A percentile compares a stretch with the other conserved stretches of the same genome.
Conservation (phyloP, 2,113 vertebrate genomes). For the Chloebia gouldiae region DNA sequence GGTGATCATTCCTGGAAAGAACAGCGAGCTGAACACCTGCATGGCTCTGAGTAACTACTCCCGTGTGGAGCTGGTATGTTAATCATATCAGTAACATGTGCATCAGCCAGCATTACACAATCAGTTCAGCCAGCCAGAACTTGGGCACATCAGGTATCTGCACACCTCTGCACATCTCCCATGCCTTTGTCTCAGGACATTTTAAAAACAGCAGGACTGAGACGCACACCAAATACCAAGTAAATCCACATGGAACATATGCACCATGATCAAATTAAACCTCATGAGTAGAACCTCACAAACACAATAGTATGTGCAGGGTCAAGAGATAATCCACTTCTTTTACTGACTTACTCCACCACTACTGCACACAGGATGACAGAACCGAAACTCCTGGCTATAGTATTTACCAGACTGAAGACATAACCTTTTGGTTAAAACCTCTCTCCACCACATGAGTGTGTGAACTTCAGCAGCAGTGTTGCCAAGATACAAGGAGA, state of each 20-base stretch:
- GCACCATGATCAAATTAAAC: not conserved
- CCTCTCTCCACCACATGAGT: not conserved
- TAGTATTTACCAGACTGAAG: not conserved
- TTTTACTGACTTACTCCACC: not conserved
- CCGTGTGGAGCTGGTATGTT: not conserved
- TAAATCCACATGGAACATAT: not conserved
- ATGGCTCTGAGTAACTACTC: not conserved
- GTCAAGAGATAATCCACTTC: not conserved
- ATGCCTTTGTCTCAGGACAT: not conserved
- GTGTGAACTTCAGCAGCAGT: slow-evolving; percentile 1
- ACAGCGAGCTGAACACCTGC: not conserved
- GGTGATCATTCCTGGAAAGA: not conserved
- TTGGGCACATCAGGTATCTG: not conserved
- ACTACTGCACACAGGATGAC: not conserved
- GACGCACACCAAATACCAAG: not conserved
- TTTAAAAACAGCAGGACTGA: not conserved
- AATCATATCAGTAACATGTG: not conserved
- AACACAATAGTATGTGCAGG: not conserved
- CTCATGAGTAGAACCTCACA: not conserved
- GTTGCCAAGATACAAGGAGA: slow-evolving; percentile 53
- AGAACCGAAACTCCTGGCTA: not conserved
- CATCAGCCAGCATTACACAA: not conserved
- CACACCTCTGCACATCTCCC: not conserved
- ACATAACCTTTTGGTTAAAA: not conserved
- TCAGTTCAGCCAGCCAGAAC: not conserved